These are phyloP conservation scores for Nebria salina DNA, from an alignment of 2,888 invertebrate genomes.

Conservation along the genomic window DNA sequence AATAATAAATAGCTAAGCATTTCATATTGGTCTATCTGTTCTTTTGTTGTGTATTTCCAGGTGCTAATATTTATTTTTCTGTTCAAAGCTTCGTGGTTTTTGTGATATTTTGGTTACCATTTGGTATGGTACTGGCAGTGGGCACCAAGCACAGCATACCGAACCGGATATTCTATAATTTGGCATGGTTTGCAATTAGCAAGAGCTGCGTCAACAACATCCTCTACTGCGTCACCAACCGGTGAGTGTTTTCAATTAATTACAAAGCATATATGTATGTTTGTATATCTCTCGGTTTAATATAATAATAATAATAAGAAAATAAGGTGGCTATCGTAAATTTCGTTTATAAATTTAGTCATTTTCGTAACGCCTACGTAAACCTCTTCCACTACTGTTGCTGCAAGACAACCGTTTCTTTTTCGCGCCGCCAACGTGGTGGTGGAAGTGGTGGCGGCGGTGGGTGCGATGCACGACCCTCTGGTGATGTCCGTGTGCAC, in stretches of 20 bases:
- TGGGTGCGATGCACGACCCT: constrained; percentile 58
- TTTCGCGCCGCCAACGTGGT: constrained; percentile 69
- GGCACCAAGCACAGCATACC: constrained; percentile 65
- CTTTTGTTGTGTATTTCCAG: too few relatives aligned
- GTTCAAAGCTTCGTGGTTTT: constrained; percentile 68
- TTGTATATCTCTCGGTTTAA: too few relatives aligned
- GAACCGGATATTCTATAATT: constrained; percentile 70
- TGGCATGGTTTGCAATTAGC: constrained; percentile 75
- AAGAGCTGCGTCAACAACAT: constrained; percentile 76
- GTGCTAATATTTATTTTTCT: constrained; percentile 51
- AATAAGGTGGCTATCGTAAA: too few relatives aligned
- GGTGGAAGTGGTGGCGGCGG: constrained; percentile 57
- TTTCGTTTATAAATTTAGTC: constrained; percentile 52
- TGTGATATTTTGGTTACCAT: constrained; percentile 75
- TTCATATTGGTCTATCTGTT: too few relatives aligned
- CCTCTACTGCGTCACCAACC: constrained; percentile 72
- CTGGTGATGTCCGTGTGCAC: constrained; percentile 76
- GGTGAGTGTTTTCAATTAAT: constrained; percentile 48
- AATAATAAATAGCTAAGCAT: too few relatives aligned
- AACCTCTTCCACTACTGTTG: constrained; percentile 83
- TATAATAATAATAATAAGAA: too few relatives aligned
- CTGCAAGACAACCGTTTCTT: constrained; percentile 79
- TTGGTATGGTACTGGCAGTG: constrained; percentile 69
- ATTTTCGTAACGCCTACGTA: constrained; percentile 76
- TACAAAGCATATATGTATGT: too few relatives aligned